A percentile compares a stretch with the other conserved stretches of the same genome.
Evolutionary conservation across 2,797 vertebrate species (phyloP).

Genomic region (Rhadinocentrus ornatus): DNA sequence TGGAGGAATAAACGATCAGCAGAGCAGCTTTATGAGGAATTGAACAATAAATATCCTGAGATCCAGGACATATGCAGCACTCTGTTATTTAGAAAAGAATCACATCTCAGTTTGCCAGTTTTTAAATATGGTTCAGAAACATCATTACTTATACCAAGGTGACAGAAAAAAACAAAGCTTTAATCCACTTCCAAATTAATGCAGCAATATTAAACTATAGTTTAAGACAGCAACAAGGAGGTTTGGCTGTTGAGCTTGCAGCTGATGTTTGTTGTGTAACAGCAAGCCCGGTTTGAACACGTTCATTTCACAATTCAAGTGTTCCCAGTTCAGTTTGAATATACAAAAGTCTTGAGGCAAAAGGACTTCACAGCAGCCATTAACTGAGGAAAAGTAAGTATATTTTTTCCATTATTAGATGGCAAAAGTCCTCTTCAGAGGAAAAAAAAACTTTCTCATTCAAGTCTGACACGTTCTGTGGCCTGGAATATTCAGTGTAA

Average conservation of each 20-base stretch:
- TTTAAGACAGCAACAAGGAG: neutral
- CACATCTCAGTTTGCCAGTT: neutral
- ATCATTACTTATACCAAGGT: neutral
- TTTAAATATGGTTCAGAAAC: neutral
- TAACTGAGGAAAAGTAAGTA: neutral
- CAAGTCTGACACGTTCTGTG: too few relatives aligned
- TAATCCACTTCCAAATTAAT: neutral
- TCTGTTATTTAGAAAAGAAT: neutral
- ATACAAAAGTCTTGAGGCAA: neutral
- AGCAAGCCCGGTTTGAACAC: neutral
- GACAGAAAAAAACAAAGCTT: neutral
- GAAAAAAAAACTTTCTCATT: too few relatives aligned
- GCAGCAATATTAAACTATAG: neutral
- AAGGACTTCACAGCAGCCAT: neutral
- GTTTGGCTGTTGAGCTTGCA: neutral
- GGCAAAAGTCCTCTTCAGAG: neutral
- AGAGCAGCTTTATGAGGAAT: conserved; percentile 37
- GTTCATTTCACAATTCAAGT: neutral
- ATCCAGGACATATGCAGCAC: neutral
- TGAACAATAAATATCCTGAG: conserved; percentile 13
- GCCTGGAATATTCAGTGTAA: neutral
- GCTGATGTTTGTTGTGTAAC: neutral
- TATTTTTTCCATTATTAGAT: neutral
- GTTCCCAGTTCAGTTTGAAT: neutral
- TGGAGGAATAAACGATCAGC: conserved; percentile 39